phyloP scores from a whole-genome alignment of 2,797 vertebrate genomes.

The Sandelia bainsii region DNA sequence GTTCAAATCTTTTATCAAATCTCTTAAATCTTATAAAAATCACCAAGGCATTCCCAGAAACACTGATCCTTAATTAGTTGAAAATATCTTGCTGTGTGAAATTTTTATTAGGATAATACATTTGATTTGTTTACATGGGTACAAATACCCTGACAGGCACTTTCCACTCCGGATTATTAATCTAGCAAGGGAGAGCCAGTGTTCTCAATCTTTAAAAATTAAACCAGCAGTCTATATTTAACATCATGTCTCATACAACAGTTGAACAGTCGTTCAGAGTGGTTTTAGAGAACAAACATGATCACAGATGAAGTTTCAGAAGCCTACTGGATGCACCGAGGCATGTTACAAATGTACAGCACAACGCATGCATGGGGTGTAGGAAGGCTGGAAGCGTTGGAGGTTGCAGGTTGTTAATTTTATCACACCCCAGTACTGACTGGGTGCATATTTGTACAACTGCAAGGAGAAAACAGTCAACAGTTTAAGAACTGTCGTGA shows the following conservation, averaged over 20 bases:
- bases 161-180: conserved; percentile 60
- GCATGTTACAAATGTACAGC: conserved; percentile 25
- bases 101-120: conserved; percentile 51
- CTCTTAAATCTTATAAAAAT: conserved; percentile 30
- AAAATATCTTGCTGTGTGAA: conserved; percentile 49
- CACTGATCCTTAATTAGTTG: conserved; percentile 57
- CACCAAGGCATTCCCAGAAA: conserved; percentile 13
- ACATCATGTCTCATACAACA: conserved; percentile 22
- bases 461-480: conserved; percentile 25
- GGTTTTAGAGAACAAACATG: conserved; percentile 6
- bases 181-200: conserved; percentile 40
- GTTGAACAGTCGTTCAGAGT: not conserved
- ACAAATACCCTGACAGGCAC: conserved; percentile 76
- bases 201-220: conserved; percentile 5
- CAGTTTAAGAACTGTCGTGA: not conserved
- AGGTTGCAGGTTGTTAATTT: conserved; percentile 23
- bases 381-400: conserved; percentile 24
- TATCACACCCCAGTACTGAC: not conserved
- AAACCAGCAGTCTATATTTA: conserved; percentile 38
- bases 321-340: conserved; percentile 14
- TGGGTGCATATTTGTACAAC: conserved; percentile 13
- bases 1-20: conserved; percentile 41
- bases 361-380: conserved; percentile 63
- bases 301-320: conserved; percentile 19
- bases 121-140: conserved; percentile 55